A percentile compares a stretch with the other conserved stretches of the same genome.
phyloP scores from a whole-genome alignment of 2,797 vertebrate species.

The Muscicapa striata region DNA sequence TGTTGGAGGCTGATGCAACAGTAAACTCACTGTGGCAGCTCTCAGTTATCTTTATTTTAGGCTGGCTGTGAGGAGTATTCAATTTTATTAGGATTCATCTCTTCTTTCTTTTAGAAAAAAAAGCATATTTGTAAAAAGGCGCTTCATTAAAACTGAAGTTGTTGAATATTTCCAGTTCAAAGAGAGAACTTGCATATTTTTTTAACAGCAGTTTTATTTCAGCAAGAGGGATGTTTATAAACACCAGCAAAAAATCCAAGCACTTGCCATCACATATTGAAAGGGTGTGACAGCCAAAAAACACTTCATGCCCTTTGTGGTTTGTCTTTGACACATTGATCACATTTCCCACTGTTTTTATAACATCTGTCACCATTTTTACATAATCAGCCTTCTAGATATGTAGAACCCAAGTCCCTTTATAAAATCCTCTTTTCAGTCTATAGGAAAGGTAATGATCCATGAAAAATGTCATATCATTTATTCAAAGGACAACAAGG shows the following conservation, averaged over 20 bases:
- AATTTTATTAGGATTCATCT: not conserved
- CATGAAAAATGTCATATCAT: not conserved
- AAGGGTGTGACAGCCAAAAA: not conserved
- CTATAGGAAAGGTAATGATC: not conserved
- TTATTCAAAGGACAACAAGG: not conserved
- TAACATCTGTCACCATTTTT: not conserved
- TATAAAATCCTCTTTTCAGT: not conserved
- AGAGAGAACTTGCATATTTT: not conserved
- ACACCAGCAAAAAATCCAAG: not conserved
- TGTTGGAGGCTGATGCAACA: not conserved
- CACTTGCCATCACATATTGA: not conserved
- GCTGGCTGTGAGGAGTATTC: not conserved
- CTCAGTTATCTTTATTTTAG: not conserved
- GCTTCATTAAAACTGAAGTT: not conserved
- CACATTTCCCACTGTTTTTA: not conserved
- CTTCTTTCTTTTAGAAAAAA: not conserved
- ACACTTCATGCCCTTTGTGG: not conserved
- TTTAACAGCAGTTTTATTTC: not conserved
- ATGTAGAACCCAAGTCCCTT: not conserved
- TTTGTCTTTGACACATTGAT: not conserved
- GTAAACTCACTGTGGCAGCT: not conserved
- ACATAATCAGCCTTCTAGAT: not conserved
- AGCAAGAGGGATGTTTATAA: not conserved
- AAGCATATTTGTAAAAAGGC: not conserved
- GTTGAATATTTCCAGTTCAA: not conserved